These are phyloP conservation scores for Cloeon dipterum DNA, from an alignment of 2,888 invertebrate species.

Conservation along the genomic window DNA sequence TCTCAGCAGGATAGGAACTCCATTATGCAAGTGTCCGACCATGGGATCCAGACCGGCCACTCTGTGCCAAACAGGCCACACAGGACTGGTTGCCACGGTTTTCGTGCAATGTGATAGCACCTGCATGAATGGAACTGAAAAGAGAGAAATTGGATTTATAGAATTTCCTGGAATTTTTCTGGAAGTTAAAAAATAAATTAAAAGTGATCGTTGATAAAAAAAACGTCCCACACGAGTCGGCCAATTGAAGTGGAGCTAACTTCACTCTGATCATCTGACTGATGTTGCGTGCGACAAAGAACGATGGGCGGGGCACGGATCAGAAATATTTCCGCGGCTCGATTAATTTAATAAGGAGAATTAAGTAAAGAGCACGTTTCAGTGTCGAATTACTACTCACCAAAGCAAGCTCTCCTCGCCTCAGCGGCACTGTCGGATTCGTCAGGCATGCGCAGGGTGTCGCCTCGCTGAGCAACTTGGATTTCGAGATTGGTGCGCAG, in stretches of 20 bases:
- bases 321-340: too few species aligned
- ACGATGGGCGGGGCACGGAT: too few species aligned
- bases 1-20: conserved; percentile 63
- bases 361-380: too few species aligned
- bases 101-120: conserved; percentile 71
- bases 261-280: too few species aligned
- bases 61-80: conserved; percentile 30
- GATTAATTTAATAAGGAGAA: too few species aligned
- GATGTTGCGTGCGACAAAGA: too few species aligned
- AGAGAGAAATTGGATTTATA: too few species aligned
- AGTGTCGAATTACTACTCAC: conserved; percentile 25
- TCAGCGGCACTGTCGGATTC: conserved; percentile 26
- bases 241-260: too few species aligned
- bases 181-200: too few species aligned
- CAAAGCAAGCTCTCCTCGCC: conserved; percentile 58
- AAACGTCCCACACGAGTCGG: too few species aligned
- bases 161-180: too few species aligned
- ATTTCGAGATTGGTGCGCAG: conserved; percentile 82
- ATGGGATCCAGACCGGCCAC: conserved; percentile 27
- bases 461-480: conserved; percentile 76
- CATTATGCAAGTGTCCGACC: conserved; percentile 17
- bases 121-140: conserved; percentile 65
- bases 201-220: too few species aligned
- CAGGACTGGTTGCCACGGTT: conserved; percentile 35
- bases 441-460: conserved; percentile 29